Base-by-base conservation (phyloP, 2,113 vertebrate species). In the Crypturellus undulatus region DNA sequence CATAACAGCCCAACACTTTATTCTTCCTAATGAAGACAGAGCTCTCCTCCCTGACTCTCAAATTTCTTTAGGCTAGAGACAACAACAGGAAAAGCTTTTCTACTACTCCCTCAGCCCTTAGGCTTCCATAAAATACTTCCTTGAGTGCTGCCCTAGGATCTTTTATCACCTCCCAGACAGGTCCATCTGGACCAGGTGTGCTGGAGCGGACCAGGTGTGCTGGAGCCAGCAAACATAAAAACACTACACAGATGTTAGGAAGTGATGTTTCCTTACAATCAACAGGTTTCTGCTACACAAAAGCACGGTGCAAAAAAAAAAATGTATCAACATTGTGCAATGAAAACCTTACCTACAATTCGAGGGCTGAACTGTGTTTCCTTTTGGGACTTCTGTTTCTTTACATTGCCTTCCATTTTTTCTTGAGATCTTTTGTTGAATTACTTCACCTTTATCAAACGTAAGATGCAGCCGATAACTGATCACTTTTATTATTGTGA, bases 391-490 rank as follows among this genome's bases (percentile, higher is more conserved):
- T 56, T 98, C 98, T 92, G 97, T 97, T 79, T 98, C 98, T 82
- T 97, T 96, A 58, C 87, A 97, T 58, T 94, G 87, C 19, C 97
- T 98, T 95, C 97, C 98, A 85, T 98, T 97, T 92, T 98, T 98
- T 62, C 96, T 96, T 32, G 98, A 94, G 87, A 98, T 97, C 80
- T 94, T 98, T 10, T 97, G 98, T 83, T 98, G 98, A 92, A 98
- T 97, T 42, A 98, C 97, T 96, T 99, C 98, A 0, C 98, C 99
- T 94, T 98, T 97, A 62, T 99, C 99, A 43, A 99, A 99, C 99
- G 99, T 99, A 87, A 99, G 94, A 92, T 99, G 99, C 34, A 99
- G 98, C 64, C 99, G 98, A 67, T 99, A 99, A 97, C 99, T 99
- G 95, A 99, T 94, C 88, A 99, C 65, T 94, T 99, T 99, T 97